Percentiles rank a stretch among this genome's conserved stretches.
These are phyloP conservation scores for Lophura nycthemera DNA, from an alignment of 2,113 vertebrate species.

Conservation along the genomic window DNA sequence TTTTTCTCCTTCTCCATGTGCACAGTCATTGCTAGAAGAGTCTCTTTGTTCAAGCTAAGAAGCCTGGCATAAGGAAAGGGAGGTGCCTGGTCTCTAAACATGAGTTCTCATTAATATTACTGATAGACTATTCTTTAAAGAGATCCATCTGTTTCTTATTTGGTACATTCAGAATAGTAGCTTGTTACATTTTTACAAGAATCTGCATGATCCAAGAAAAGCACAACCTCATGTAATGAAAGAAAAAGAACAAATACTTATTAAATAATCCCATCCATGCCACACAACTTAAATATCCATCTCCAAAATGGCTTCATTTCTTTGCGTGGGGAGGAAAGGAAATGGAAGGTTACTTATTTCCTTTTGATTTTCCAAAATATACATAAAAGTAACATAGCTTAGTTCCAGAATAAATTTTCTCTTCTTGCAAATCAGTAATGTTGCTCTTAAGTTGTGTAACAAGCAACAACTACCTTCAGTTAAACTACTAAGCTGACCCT, in stretches of 20 bases:
- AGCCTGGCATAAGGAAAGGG: neutral
- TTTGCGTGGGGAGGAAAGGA: neutral
- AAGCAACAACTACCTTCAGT: neutral
- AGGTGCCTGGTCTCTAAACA: neutral
- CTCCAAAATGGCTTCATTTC: conserved; percentile 34
- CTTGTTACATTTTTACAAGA: conserved; percentile 59
- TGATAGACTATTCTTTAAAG: conserved; percentile 46
- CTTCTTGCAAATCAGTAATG: neutral
- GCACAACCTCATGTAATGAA: conserved; percentile 46
- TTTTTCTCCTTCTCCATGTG: conserved; percentile 4
- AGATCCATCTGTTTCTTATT: conserved; percentile 54
- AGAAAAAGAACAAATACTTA: conserved; percentile 36
- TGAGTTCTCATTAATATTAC: conserved; percentile 12
- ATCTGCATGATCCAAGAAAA: conserved; percentile 48
- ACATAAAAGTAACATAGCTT: neutral
- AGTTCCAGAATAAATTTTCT: neutral
- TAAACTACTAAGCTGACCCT: neutral
- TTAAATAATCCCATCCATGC: neutral
- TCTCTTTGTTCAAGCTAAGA: conserved; percentile 1
- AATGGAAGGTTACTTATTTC: neutral
- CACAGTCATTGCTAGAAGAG: conserved; percentile 12
- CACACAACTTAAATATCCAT: conserved; percentile 19
- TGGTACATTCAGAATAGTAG: conserved; percentile 54
- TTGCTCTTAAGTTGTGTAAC: neutral
- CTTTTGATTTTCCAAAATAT: neutral